These are phyloP conservation scores for Charaxes varanes DNA, from an alignment of 1,140 invertebrate genomes.

Conservation along the genomic window DNA sequence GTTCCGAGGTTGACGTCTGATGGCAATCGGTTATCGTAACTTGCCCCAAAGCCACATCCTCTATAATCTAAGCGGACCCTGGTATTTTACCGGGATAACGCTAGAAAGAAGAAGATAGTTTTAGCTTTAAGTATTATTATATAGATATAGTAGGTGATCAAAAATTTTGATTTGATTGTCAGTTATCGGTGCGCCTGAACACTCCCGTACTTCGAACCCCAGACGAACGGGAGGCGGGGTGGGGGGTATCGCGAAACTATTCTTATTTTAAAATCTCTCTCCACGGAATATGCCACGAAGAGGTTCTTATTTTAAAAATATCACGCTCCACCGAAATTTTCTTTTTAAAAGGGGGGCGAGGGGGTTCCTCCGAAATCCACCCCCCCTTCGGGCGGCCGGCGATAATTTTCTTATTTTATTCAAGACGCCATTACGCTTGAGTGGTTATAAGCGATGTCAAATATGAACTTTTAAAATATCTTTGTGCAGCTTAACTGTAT, in stretches of 20 bases:
- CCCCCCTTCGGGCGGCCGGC: slow-evolving; percentile 53
- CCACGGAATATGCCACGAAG: slow-evolving; percentile 71
- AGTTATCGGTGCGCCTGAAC: slow-evolving; percentile 17
- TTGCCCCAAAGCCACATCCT: too few species aligned
- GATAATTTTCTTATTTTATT: slow-evolving; percentile 71
- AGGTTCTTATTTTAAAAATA: slow-evolving; percentile 20
- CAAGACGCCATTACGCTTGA: slow-evolving; percentile 28
- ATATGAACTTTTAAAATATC: too few species aligned
- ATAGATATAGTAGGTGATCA: too few species aligned
- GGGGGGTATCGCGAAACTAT: slow-evolving; percentile 69
- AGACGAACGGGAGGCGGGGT: slow-evolving; percentile 49
- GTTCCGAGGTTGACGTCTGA: too few species aligned
- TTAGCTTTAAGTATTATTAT: too few species aligned
- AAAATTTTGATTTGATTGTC: too few species aligned
- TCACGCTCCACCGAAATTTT: slow-evolving; percentile 42
- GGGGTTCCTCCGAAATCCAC: slow-evolving; percentile 66
- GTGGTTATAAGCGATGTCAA: slow-evolving; percentile 7
- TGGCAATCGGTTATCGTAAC: too few species aligned
- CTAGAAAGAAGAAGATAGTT: too few species aligned
- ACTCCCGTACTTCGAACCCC: slow-evolving; percentile 58
- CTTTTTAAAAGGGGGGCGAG: slow-evolving; percentile 52
- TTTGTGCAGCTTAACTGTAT: too few species aligned
- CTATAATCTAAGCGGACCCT: too few species aligned
- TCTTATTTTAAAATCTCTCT: slow-evolving; percentile 73
- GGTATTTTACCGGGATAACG: too few species aligned